Evolutionary conservation across 2,888 invertebrate species (phyloP), one percentile per base, ranked within the genome.

Genomic region (Microplitis manilae): DNA sequence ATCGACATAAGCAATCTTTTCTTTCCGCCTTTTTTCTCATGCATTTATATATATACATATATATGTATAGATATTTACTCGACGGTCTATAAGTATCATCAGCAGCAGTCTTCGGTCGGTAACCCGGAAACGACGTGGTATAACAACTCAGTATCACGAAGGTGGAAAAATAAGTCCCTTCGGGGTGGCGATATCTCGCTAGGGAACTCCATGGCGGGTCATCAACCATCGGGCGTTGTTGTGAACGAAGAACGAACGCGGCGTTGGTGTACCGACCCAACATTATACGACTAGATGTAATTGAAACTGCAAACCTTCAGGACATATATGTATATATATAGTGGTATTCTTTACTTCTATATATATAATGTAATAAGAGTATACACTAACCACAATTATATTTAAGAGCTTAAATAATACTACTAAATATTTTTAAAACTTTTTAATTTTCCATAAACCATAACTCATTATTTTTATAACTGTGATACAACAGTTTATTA

Each of bases 121-220:
- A 77, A 78, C 77, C 79, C 80, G 81, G 80, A 82, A 81, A 81
- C 77, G 50, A 75, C 72, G 67, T 41, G 74, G 68, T 77, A 82
- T 84, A 86, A 86, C 86, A 84, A 84, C 84, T 85, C 83, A 80
- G 81, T 84, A 85, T 86, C 86, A 86, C 86, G 86, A 87, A 87
- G 84, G 83, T 84, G 84, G 73, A 79, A 76, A 73, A 65, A 71
- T 60, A 75, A 75, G 59, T 64, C 80, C 82, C 82, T 82, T 80
- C 75, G 72, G 82, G 82, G 78, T 80, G 76, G 78, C 76, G 80
- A 82, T 81, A 79, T 80, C 74, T 82, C 76, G 41, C 61, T 75
- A 20, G 20, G 6, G 59, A 69, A 38, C 81, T 80, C 80, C 39
- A 62, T 40, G 61, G 59, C 79, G 78, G 79, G 84, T 86, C 86